Base-by-base conservation (phyloP, 2,888 invertebrate species). In the Latrodectus elegans region DNA sequence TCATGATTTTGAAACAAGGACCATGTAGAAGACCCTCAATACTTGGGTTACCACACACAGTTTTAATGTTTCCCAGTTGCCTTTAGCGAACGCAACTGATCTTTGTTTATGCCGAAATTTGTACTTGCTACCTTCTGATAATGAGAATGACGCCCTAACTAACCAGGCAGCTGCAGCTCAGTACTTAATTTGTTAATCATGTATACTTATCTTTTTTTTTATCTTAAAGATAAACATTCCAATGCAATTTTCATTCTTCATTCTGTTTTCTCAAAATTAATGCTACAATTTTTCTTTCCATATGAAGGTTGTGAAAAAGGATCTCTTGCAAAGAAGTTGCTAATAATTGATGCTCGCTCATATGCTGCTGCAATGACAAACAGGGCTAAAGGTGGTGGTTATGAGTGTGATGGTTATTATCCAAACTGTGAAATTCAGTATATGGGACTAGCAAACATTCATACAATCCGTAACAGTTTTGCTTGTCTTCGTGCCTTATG, bases 391-490 rank as follows among this genome's bases (percentile, higher is more conserved):
- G 99, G 99, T 80, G 99, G 99, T 68, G 99, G 99, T 76, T 97
- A 96, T 92, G 99, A 99, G 92, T 98, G 96, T 92, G 95, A 95
- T 79, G 98, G 98, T 92, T 98, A 98, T 94, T 99, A 99, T 93
- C 96, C 96, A 0, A 95, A 95, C 91, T 97, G 98, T 90, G 98
- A 99, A 93, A 97, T 99, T 84, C 96, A 97, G 93, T 99, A 98
- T 93, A 98, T 99, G 97, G 96, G 96, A 92, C 94, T 99, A 92
- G 97, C 98, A 81, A 99, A 99, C 93, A 99, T 99, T 91, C 99
- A 99, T 93, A 95, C 96, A 91, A 97, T 99, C 92, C 94, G 99
- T 73, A 96, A 96, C 91, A 97, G 97, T 93, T 99, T 98, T 93
- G 95, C 96, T 90, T 95, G 96, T 89, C 94, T 99, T 90, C 93